Percentiles rank a stretch among this genome's conserved stretches.
Evolutionary conservation across 1,140 invertebrate genomes (phyloP).

Genomic region (Lucilia cuprina): DNA sequence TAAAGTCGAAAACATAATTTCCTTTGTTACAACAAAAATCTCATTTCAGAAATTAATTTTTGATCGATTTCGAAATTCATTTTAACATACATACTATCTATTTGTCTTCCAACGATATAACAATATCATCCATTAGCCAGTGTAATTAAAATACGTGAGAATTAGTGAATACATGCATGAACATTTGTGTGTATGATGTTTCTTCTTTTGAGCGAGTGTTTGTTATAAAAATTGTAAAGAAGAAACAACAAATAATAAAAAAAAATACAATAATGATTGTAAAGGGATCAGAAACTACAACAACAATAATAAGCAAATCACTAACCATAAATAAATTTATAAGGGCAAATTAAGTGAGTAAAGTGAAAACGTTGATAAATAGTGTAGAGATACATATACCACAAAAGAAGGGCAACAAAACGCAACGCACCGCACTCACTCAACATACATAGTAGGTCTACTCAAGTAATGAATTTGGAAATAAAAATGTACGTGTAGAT

Average conservation of each 20-base stretch:
- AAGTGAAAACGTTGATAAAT: conserved; percentile 10
- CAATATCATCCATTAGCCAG: background rate
- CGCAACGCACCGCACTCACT: conserved; percentile 28
- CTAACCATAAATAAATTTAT: background rate
- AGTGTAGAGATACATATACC: background rate
- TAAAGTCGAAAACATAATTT: too few relatives aligned
- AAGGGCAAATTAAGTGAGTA: background rate
- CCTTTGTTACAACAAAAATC: too few relatives aligned
- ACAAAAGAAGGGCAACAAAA: conserved; percentile 24
- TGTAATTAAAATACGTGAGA: conserved; percentile 3
- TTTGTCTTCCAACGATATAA: too few relatives aligned
- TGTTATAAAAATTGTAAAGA: background rate
- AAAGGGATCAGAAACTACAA: background rate
- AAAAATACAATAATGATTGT: conserved; percentile 3
- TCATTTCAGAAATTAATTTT: too few relatives aligned
- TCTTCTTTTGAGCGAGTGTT: background rate
- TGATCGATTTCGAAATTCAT: too few relatives aligned
- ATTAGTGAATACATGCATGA: background rate
- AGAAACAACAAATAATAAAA: background rate
- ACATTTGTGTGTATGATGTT: background rate
- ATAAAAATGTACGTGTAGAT: too few relatives aligned
- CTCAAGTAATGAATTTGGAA: too few relatives aligned
- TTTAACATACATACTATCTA: too few relatives aligned
- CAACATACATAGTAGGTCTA: background rate
- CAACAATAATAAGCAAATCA: conserved; percentile 13